Conservation (phyloP, 2,113 vertebrate genomes). For the Cyrtonyx montezumae region DNA sequence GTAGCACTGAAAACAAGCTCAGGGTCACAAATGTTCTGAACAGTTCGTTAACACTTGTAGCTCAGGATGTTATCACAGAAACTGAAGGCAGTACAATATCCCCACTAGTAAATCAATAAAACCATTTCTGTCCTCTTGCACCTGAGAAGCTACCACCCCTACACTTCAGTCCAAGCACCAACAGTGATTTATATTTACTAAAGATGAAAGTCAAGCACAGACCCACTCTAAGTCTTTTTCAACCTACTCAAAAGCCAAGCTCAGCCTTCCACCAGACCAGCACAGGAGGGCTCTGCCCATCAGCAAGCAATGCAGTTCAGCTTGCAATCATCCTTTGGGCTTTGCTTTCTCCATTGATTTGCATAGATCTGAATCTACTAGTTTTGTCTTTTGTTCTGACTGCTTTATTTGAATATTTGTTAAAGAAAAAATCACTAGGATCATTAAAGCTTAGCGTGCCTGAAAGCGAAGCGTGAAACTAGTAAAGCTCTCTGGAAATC, state of each 20-base stretch:
- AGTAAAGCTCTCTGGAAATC: background rate
- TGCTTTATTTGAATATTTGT: background rate
- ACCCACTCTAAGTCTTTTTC: background rate
- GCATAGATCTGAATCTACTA: background rate
- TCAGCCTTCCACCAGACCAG: conserved; percentile 16
- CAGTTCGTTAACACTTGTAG: background rate
- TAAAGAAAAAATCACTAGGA: background rate
- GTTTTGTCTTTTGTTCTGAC: background rate
- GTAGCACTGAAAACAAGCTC: background rate
- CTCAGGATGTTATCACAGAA: background rate
- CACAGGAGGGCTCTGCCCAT: background rate
- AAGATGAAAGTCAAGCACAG: conserved; percentile 30
- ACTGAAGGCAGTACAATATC: conserved; percentile 1
- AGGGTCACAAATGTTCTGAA: background rate
- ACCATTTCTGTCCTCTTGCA: background rate
- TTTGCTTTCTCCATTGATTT: background rate
- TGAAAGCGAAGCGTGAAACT: background rate
- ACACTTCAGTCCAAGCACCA: background rate
- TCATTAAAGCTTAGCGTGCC: background rate
- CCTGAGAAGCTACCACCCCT: background rate
- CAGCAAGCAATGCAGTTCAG: background rate
- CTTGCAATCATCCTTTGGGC: background rate
- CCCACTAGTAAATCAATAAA: background rate
- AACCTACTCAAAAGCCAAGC: background rate
- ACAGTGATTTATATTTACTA: background rate